Evolutionary conservation across 2,888 invertebrate species (phyloP).

Genomic region (Cylindroiulus punctatus): DNA sequence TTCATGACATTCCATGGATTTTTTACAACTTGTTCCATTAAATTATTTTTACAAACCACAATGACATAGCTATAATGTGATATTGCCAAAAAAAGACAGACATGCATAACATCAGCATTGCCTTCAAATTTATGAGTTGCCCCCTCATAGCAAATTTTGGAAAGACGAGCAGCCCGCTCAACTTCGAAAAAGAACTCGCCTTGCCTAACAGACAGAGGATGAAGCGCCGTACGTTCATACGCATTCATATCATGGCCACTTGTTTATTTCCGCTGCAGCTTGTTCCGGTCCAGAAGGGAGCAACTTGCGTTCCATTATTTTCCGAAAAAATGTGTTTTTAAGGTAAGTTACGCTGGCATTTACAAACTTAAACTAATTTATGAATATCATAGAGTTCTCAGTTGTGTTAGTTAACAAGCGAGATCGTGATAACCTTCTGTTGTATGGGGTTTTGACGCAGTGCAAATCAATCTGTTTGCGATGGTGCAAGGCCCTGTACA

Average conservation of each 20-base stretch:
- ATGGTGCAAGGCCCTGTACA: not conserved
- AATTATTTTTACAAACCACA: too few species aligned
- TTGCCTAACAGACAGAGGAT: not conserved
- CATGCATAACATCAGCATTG: too few species aligned
- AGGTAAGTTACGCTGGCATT: not conserved
- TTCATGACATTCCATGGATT: too few species aligned
- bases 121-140: not conserved
- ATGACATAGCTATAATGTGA: too few species aligned
- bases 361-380: not conserved
- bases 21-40: too few species aligned
- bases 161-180: not conserved
- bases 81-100: too few species aligned
- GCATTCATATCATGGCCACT: not conserved
- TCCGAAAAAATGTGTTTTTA: not conserved
- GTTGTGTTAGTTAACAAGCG: not conserved
- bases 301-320: not conserved
- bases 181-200: not conserved
- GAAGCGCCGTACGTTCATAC: not conserved
- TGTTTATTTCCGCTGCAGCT: conserved; percentile 42
- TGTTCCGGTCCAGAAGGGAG: conserved; percentile 1
- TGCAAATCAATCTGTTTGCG: not conserved
- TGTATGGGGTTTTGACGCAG: not conserved
- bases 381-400: not conserved
- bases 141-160: not conserved
- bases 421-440: not conserved